Percentiles rank a stretch among this genome's conserved stretches.
phyloP scores from a whole-genome alignment of 2,888 invertebrate species.

The Carabus problematicus region DNA sequence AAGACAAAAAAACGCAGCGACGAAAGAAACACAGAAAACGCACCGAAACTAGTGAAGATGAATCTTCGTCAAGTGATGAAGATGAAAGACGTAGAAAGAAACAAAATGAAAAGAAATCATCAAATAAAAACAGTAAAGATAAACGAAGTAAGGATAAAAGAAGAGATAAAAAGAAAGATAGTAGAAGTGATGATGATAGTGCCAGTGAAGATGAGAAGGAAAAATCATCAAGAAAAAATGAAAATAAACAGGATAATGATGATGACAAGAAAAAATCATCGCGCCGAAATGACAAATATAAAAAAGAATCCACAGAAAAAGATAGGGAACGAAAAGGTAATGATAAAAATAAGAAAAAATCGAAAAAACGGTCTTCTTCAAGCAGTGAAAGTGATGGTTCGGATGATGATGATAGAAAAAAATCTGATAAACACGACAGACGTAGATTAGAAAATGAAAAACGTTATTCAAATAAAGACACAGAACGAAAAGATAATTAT shows the following conservation, averaged over 20 bases:
- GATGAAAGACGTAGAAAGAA: constrained; percentile 19
- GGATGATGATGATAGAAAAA: constrained; percentile 47
- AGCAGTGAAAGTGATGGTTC: constrained; percentile 49
- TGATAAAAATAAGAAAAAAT: constrained; percentile 31
- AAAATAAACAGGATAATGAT: not conserved
- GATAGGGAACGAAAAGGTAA: constrained; percentile 30
- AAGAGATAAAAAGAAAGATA: constrained; percentile 43
- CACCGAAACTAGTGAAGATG: constrained; percentile 18
- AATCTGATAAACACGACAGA: constrained; percentile 52
- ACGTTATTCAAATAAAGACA: not conserved
- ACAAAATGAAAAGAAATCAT: constrained; percentile 16
- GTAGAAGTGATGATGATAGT: constrained; percentile 37
- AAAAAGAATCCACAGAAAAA: constrained; percentile 20
- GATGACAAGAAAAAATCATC: constrained; percentile 46
- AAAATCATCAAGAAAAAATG: constrained; percentile 6
- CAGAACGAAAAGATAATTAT: too few relatives aligned
- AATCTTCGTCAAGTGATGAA: not conserved
- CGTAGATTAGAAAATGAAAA: constrained; percentile 13
- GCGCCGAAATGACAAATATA: constrained; percentile 25
- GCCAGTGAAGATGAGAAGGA: constrained; percentile 40
- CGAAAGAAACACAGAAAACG: constrained; percentile 27
- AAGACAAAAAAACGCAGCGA: constrained; percentile 24
- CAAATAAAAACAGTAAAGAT: constrained; percentile 34
- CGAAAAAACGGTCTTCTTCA: constrained; percentile 19
- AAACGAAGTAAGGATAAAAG: constrained; percentile 37